These are phyloP conservation scores for Siniperca scherzeri DNA, from an alignment of 2,797 vertebrate genomes.

Conservation along the genomic window DNA sequence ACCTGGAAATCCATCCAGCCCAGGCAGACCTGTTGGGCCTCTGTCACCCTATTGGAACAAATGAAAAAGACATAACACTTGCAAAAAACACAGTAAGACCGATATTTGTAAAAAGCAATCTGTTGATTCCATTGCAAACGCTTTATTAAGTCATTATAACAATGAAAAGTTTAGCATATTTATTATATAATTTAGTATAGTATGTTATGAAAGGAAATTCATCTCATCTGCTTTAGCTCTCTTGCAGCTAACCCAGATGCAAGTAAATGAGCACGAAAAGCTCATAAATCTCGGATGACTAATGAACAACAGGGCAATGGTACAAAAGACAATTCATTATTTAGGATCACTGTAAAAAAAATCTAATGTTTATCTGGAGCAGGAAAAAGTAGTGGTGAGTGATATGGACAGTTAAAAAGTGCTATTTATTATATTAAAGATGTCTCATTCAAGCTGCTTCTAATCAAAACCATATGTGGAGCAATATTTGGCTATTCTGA, in stretches of 20 bases:
- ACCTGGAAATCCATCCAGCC: conserved; percentile 87
- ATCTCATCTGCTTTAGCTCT: background rate
- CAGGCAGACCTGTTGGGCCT: conserved; percentile 87
- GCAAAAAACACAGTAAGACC: background rate
- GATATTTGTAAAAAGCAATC: background rate
- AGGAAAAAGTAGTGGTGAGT: background rate
- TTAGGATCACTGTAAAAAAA: background rate
- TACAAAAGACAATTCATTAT: background rate
- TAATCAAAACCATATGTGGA: conserved; percentile 27
- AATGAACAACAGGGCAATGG: background rate
- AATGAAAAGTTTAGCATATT: background rate
- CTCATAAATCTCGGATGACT: background rate
- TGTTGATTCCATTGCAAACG: background rate
- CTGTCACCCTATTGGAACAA: conserved; percentile 86
- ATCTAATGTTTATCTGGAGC: background rate
- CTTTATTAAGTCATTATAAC: background rate
- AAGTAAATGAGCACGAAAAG: background rate
- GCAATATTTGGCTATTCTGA: background rate
- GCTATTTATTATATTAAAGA: background rate
- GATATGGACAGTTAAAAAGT: background rate
- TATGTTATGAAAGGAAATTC: background rate
- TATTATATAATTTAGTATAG: background rate
- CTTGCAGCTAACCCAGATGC: background rate
- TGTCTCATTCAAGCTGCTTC: background rate
- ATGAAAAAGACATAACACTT: conserved; percentile 16